Evolutionary conservation across 2,113 vertebrate genomes (phyloP).

Genomic region (Bubalus kerabau): DNA sequence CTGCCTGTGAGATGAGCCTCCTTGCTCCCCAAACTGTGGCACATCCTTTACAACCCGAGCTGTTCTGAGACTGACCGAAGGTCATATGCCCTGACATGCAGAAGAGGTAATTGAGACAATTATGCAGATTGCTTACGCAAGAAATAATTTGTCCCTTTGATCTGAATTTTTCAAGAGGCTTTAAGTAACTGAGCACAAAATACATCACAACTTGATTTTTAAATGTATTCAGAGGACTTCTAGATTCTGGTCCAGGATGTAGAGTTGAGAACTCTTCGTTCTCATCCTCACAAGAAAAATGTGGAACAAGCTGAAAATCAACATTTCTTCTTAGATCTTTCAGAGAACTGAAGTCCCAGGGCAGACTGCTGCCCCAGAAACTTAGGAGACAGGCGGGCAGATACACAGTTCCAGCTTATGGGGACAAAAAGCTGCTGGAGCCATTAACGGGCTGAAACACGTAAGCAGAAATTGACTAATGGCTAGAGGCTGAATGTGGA

Average conservation of each 20-base stretch:
- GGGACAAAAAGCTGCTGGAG: not conserved
- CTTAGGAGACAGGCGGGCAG: not conserved
- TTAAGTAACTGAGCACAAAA: not conserved
- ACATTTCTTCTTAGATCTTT: not conserved
- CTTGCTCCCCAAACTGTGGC: rapidly evolving
- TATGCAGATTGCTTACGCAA: not conserved
- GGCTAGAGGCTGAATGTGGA: not conserved
- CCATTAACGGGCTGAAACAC: not conserved
- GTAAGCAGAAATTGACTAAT: rapidly evolving
- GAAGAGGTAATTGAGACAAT: not conserved
- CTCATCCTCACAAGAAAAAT: not conserved
- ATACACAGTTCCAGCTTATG: not conserved
- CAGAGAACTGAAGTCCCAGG: not conserved
- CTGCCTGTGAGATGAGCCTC: rapidly evolving
- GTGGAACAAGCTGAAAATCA: not conserved
- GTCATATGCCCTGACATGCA: not conserved
- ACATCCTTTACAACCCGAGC: too few species aligned
- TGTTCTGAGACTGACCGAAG: not conserved
- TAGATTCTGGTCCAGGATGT: not conserved
- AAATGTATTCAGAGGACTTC: not conserved
- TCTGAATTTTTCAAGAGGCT: not conserved
- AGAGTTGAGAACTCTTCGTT: not conserved
- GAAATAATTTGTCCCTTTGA: conserved; percentile 12
- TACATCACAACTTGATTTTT: not conserved
- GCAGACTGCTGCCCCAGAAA: not conserved